phyloP scores from a whole-genome alignment of 2,113 vertebrate genomes.

The Brachionichthys hirsutus region DNA sequence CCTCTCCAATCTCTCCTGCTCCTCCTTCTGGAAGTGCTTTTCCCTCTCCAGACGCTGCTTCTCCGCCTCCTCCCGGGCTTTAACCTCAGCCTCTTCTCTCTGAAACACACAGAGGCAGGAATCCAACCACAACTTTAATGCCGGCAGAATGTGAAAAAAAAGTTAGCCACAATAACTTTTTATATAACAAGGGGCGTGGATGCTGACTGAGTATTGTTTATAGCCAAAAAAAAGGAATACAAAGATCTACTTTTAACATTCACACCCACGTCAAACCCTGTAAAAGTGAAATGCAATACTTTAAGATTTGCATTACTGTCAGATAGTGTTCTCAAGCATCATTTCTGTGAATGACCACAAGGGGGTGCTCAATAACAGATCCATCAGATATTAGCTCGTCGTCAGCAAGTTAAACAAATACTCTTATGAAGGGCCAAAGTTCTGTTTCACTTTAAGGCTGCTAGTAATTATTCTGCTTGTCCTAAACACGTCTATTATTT shows the following conservation, averaged over 20 bases:
- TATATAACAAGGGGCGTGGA: slow-evolving; percentile 62
- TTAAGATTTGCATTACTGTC: slow-evolving; percentile 9
- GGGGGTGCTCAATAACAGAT: slow-evolving; percentile 35
- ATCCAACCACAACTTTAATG: slow-evolving; percentile 54
- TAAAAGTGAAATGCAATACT: slow-evolving; percentile 30
- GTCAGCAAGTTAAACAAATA: slow-evolving; percentile 8
- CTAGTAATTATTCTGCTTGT: not conserved
- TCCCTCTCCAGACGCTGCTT: slow-evolving; percentile 91
- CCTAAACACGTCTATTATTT: not conserved
- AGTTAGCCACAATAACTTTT: slow-evolving; percentile 54
- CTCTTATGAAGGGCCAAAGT: not conserved
- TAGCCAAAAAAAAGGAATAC: slow-evolving; percentile 34
- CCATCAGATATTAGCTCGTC: not conserved
- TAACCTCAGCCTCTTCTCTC: slow-evolving; percentile 89
- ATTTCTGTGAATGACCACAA: slow-evolving; percentile 47
- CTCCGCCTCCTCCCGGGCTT: slow-evolving; percentile 86
- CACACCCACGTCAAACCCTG: slow-evolving; percentile 2
- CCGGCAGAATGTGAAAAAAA: slow-evolving; percentile 18
- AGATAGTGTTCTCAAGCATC: slow-evolving; percentile 21
- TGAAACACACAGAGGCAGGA: slow-evolving; percentile 66
- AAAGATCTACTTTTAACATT: slow-evolving; percentile 50
- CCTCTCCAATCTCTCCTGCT: slow-evolving; percentile 94
- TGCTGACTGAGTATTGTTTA: slow-evolving; percentile 55
- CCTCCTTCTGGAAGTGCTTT: slow-evolving; percentile 96
- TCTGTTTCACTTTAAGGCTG: not conserved